Conservation (phyloP, 2,888 invertebrate genomes). For the Augochlorella aurata region DNA sequence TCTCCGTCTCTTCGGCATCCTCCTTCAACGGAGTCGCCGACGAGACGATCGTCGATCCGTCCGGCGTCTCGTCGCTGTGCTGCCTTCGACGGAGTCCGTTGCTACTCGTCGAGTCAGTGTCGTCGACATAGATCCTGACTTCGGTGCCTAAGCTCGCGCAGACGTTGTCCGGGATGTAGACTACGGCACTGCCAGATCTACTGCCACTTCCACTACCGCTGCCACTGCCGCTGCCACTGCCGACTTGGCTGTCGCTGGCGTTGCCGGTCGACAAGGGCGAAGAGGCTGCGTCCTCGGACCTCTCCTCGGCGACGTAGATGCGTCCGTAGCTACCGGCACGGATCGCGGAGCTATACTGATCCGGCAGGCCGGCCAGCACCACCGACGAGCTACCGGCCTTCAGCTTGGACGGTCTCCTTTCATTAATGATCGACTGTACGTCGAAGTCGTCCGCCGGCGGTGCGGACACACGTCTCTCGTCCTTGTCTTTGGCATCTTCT, state of each 20-base stretch:
- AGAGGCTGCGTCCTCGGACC: constrained; percentile 24
- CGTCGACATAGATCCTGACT: constrained; percentile 75
- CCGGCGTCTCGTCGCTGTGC: constrained; percentile 46
- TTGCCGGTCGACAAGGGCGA: constrained; percentile 39
- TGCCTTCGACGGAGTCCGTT: constrained; percentile 37
- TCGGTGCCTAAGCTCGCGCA: constrained; percentile 64
- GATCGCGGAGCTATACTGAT: constrained; percentile 38
- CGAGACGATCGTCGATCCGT: constrained; percentile 44
- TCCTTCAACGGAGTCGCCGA: constrained; percentile 36
- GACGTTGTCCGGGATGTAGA: constrained; percentile 46
- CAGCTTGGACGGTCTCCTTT: constrained; percentile 78
- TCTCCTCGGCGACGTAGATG: constrained; percentile 66
- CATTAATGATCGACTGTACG: constrained; percentile 80
- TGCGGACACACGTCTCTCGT: constrained; percentile 52
- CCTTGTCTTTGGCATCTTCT: constrained; percentile 51
- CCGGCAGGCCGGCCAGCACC: constrained; percentile 32
- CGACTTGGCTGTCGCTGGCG: constrained; percentile 40
- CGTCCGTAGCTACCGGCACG: constrained; percentile 62
- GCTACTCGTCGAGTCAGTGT: constrained; percentile 73
- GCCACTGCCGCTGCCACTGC: constrained; percentile 30
- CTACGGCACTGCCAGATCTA: constrained; percentile 24
- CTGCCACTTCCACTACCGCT: constrained; percentile 14
- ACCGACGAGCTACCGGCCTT: constrained; percentile 59
- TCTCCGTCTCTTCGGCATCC: constrained; percentile 10
- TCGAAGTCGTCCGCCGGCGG: constrained; percentile 71